Conservation (phyloP, 2,888 invertebrate species). For the Poecilus cupreus region DNA sequence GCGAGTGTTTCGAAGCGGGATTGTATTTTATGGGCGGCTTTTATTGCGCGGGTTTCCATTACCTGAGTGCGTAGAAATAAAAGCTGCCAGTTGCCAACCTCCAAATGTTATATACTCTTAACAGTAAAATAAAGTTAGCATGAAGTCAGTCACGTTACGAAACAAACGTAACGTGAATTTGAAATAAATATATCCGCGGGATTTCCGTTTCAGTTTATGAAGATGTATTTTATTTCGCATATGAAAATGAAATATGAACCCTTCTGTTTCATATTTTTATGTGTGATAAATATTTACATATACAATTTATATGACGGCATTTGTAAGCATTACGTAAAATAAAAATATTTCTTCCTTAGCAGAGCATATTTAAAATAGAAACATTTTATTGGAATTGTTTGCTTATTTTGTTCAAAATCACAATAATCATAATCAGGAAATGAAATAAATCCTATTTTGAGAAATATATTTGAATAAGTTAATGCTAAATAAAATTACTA, state of each 20-base stretch:
- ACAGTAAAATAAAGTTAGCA: conserved; percentile 16
- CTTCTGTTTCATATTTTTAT: neutral
- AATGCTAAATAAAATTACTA: no score
- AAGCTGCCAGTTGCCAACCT: neutral
- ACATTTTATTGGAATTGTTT: no score
- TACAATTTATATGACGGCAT: neutral
- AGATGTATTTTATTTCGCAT: neutral
- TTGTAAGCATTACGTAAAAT: neutral
- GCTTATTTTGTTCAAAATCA: no score
- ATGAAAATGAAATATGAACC: conserved; percentile 10
- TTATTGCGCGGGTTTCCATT: conserved; percentile 30
- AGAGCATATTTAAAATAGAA: no score
- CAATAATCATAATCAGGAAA: no score
- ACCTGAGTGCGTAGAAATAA: conserved; percentile 23
- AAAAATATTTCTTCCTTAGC: no score
- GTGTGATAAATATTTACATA: neutral
- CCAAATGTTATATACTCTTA: neutral
- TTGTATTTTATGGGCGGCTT: neutral
- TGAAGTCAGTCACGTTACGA: neutral
- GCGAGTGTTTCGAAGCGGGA: neutral
- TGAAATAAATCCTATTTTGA: no score
- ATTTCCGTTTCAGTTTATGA: neutral
- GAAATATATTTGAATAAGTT: no score
- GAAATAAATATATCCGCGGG: conserved; percentile 1
- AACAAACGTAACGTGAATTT: neutral